Conservation (phyloP, 2,888 invertebrate species). For the Flabesymbios commensalis region DNA sequence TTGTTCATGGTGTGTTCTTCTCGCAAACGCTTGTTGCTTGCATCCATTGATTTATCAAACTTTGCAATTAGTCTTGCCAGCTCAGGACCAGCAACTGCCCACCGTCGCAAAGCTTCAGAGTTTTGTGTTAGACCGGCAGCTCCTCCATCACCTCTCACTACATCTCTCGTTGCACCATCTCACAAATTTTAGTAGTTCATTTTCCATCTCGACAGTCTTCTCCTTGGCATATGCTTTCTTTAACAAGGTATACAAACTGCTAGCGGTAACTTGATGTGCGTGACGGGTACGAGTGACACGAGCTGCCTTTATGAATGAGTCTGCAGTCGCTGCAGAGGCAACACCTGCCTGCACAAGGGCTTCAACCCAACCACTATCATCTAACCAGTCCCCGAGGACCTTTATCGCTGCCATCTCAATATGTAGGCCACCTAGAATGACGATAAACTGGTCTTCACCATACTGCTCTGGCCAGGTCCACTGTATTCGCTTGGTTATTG, state of each 20-base stretch:
- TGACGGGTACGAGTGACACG: constrained; percentile 23
- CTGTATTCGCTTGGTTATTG: constrained; percentile 44
- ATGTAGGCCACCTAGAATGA: constrained; percentile 46
- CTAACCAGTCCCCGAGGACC: too few relatives aligned
- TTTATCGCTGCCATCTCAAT: constrained; percentile 44
- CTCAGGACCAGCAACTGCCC: constrained; percentile 22
- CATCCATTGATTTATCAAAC: constrained; percentile 1
- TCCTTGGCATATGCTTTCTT: too few relatives aligned
- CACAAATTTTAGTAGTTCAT: too few relatives aligned
- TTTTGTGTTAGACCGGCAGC: constrained; percentile 38
- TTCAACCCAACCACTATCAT: constrained; percentile 38
- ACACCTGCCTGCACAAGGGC: constrained; percentile 29
- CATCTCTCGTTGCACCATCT: constrained; percentile 33
- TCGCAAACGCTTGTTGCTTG: background rate
- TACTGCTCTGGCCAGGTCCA: constrained; percentile 42
- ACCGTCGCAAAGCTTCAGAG: constrained; percentile 25
- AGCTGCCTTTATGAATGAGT: constrained; percentile 33
- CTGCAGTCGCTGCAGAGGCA: constrained; percentile 36
- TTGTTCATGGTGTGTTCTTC: constrained; percentile 1
- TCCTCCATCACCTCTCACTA: constrained; percentile 38
- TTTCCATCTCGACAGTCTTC: too few relatives aligned
- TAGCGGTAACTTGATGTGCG: constrained; percentile 25
- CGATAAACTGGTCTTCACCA: constrained; percentile 37
- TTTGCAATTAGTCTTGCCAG: constrained; percentile 10
- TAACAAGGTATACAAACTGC: constrained; percentile 27